Base-by-base conservation (phyloP, 2,888 invertebrate genomes). In the Ornithoptera alexandrae region DNA sequence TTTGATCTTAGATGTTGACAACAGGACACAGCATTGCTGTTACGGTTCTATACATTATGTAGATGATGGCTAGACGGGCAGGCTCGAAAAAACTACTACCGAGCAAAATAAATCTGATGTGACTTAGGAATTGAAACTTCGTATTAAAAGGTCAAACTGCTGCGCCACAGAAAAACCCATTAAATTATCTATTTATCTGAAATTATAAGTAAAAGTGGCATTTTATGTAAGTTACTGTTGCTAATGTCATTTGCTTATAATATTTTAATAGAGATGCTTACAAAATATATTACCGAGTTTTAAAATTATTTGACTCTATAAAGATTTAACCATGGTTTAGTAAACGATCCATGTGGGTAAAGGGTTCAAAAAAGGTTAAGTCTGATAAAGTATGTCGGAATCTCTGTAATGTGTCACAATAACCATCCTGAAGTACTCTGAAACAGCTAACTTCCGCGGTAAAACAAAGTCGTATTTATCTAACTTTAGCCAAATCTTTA, bases 341-440 rank as follows among this genome's bases (percentile, higher is more conserved):
- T 53, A 53, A 53, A 53, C 53, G 53, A 6, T 6, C 18, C 6
- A 5, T 53, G n/a, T n/a, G 57, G 42, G 70, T 67, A 30, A 65
- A 64, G 60, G 30, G 36, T 60, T 60, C 46, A 24, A 46, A 71
- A 65, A 71, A 69, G 63, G 67, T 69, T 69, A 65, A 71, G 53
- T 64, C 60, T 61, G 65, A 59, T 72, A 73, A 69, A 63, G 46
- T 60, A 71, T 65, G 53, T 61, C 17, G 56, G 71, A 71, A 74
- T 72, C 74, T 70, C 70, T 60, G 72, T 70, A 71, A 74, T 75
- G 73, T 71, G 70, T 75, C 72, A 73, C 73, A 72, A 74, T 74
- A 68, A 73, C 65, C 46, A 65, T 50, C 56, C 68, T 69, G 62
- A 72, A 63, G 65, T 46, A 68, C 65, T 70, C 39, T 67, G 53